These are phyloP conservation scores for Phthorimaea operculella DNA, from an alignment of 1,140 invertebrate species.

Conservation along the genomic window DNA sequence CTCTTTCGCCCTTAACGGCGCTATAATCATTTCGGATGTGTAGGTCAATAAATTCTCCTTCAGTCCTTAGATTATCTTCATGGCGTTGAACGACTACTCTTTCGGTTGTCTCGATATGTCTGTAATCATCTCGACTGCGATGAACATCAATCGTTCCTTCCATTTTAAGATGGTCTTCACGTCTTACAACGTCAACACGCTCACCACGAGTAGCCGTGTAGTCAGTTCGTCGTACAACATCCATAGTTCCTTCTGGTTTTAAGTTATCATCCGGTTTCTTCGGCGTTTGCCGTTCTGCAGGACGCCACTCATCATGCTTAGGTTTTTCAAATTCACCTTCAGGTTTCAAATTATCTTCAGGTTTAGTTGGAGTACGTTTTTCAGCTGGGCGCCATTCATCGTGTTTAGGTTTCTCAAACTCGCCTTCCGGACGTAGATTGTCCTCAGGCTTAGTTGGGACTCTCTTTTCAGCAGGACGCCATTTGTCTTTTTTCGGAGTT, in stretches of 20 bases:
- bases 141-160: conserved; percentile 69
- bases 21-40: conserved; percentile 67
- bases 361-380: conserved; percentile 51
- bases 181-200: conserved; percentile 69
- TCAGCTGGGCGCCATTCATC: conserved; percentile 56
- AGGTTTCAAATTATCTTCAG: conserved; percentile 64
- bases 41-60: conserved; percentile 75
- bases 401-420: conserved; percentile 46
- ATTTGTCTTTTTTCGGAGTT: conserved; percentile 40
- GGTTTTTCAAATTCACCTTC: conserved; percentile 74
- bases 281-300: conserved; percentile 35
- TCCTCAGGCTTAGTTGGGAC: conserved; percentile 61
- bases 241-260: conserved; percentile 69
- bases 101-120: conserved; percentile 67
- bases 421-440: conserved; percentile 69
- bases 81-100: conserved; percentile 69
- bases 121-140: conserved; percentile 69
- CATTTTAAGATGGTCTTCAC: conserved; percentile 70
- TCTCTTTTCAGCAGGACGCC: conserved; percentile 50
- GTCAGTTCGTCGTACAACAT: conserved; percentile 54
- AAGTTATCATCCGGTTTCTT: conserved; percentile 66
- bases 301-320: conserved; percentile 51
- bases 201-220: conserved; percentile 68
- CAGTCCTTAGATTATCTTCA: conserved; percentile 73
- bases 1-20: conserved; percentile 67